Conservation (phyloP, 1,140 invertebrate genomes). For the Brachionus manjavacas region DNA sequence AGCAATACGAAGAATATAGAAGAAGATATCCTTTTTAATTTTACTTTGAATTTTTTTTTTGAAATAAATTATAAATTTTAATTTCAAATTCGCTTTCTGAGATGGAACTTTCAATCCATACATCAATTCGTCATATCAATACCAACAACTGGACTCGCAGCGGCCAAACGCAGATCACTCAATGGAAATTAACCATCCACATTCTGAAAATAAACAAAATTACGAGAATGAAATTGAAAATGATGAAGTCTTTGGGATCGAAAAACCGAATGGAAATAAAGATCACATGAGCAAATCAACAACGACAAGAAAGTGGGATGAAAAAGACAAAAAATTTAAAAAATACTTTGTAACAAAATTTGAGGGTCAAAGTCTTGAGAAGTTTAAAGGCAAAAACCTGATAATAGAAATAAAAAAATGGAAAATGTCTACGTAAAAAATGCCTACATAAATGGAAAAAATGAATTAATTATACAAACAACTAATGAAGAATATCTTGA, state of each 20-base stretch:
- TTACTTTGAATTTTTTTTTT: too few relatives aligned
- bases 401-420: background rate
- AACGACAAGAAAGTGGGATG: background rate
- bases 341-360: background rate
- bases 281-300: background rate
- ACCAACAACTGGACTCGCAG: background rate
- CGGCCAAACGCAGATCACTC: background rate
- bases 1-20: background rate
- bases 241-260: background rate
- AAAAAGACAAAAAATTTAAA: background rate
- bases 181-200: background rate
- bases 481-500: background rate
- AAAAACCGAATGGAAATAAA: background rate
- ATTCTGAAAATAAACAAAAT: background rate
- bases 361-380: background rate
- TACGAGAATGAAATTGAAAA: background rate
- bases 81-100: too few relatives aligned
- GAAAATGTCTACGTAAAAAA: background rate
- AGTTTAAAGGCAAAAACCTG: background rate
- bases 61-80: too few relatives aligned
- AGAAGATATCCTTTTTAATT: too few relatives aligned
- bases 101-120: background rate
- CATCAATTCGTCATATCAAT: background rate
- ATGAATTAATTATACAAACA: background rate
- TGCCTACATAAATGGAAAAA: background rate